A percentile compares a stretch with the other conserved stretches of the same genome.
phyloP scores from a whole-genome alignment of 2,113 vertebrate genomes.

The Electrona antarctica region DNA sequence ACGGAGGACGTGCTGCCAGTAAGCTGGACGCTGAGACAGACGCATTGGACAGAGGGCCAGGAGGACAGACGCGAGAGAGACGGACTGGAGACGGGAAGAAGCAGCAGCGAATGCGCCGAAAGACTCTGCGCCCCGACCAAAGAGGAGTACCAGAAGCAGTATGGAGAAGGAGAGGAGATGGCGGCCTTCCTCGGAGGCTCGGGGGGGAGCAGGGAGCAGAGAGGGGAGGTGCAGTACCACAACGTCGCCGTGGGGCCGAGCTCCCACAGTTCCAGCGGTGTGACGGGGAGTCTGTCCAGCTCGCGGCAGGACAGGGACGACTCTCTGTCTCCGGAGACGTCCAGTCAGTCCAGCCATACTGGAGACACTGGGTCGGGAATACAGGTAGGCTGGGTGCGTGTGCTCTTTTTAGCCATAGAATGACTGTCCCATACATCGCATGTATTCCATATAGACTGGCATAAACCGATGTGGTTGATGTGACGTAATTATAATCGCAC shows the following conservation, averaged over 20 bases:
- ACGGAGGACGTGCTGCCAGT: constrained; percentile 24
- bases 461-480: too few species aligned
- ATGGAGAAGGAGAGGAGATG: not conserved
- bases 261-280: constrained; percentile 72
- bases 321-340: constrained; percentile 65
- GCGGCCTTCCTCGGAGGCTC: not conserved
- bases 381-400: constrained; percentile 61
- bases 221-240: constrained; percentile 41
- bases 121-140: not conserved
- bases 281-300: constrained; percentile 68
- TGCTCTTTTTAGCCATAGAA: too few species aligned
- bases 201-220: constrained; percentile 10
- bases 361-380: constrained; percentile 53
- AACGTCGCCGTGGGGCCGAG: constrained; percentile 29
- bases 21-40: constrained; percentile 55
- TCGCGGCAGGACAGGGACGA: constrained; percentile 53
- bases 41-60: constrained; percentile 32
- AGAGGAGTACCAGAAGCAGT: constrained; percentile 20
- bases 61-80: constrained; percentile 2
- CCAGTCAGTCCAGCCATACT: constrained; percentile 64
- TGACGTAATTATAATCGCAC: too few species aligned
- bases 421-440: too few species aligned
- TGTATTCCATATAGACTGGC: too few species aligned
- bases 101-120: not conserved
- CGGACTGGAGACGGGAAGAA: not conserved